A percentile compares a stretch with the other conserved stretches of the same genome.
Evolutionary conservation across 2,888 invertebrate species (phyloP).

Genomic region (Torymus auratus): DNA sequence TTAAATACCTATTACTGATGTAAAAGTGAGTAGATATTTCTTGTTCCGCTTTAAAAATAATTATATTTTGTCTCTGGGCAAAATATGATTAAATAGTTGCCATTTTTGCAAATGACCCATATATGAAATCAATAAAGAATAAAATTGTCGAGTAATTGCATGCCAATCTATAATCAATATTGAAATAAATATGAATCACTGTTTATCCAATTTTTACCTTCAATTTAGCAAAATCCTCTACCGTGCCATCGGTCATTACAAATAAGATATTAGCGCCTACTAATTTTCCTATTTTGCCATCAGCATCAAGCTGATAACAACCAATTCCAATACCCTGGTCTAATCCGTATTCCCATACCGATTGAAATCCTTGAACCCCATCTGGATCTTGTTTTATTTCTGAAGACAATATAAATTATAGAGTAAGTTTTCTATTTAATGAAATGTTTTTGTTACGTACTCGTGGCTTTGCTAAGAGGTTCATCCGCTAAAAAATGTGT

Average conservation of each 20-base stretch:
- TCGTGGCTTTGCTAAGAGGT: conserved; percentile 60
- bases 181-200: no score
- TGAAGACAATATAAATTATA: not conserved
- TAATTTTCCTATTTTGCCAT: conserved; percentile 69
- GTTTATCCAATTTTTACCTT: conserved; percentile 2
- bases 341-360: conserved; percentile 65
- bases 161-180: no score
- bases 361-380: conserved; percentile 60
- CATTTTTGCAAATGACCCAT: no score
- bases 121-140: no score
- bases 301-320: conserved; percentile 70
- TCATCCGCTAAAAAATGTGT: conserved; percentile 67
- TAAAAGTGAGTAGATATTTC: no score
- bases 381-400: conserved; percentile 58
- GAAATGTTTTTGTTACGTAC: conserved; percentile 62
- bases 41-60: no score
- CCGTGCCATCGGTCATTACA: conserved; percentile 42
- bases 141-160: no score
- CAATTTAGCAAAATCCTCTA: conserved; percentile 11
- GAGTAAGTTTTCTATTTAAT: not conserved
- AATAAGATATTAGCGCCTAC: conserved; percentile 71
- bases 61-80: no score
- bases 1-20: no score
- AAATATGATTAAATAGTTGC: no score
- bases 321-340: conserved; percentile 68